Conservation (phyloP, 2,888 invertebrate genomes). For the Apodemia hepburni region DNA sequence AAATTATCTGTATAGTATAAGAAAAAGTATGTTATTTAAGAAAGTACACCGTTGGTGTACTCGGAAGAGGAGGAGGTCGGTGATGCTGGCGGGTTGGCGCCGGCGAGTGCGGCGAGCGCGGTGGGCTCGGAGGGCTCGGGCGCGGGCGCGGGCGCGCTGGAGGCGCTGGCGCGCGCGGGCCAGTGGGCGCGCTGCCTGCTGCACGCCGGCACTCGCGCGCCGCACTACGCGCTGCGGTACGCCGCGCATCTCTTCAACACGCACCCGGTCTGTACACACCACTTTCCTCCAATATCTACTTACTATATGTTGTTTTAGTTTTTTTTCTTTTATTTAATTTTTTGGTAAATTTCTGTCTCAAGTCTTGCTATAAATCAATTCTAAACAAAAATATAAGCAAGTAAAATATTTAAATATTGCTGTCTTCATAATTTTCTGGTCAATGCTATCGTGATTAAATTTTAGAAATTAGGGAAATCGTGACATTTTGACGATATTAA, state of each 20-base stretch:
- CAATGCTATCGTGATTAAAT: too few species aligned
- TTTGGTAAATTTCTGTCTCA: too few species aligned
- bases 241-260: slow-evolving; percentile 62
- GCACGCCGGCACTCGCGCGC: slow-evolving; percentile 55
- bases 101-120: slow-evolving; percentile 24
- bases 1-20: too few species aligned
- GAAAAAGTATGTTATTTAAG: neutral
- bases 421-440: too few species aligned
- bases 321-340: neutral
- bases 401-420: too few species aligned
- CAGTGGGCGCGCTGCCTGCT: slow-evolving; percentile 72
- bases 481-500: too few species aligned
- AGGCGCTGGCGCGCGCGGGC: slow-evolving; percentile 63
- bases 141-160: slow-evolving; percentile 45
- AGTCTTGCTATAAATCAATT: neutral
- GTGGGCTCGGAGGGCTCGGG: too few species aligned
- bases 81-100: slow-evolving; percentile 22
- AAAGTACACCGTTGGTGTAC: slow-evolving; percentile 43
- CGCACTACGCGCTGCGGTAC: slow-evolving; percentile 65
- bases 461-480: too few species aligned
- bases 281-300: too few species aligned
- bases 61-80: slow-evolving; percentile 42
- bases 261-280: slow-evolving; percentile 49
- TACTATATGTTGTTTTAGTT: neutral
- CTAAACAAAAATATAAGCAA: too few species aligned